These are phyloP conservation scores for Ophion ellenae DNA, from an alignment of 2,888 invertebrate genomes.

Conservation along the genomic window DNA sequence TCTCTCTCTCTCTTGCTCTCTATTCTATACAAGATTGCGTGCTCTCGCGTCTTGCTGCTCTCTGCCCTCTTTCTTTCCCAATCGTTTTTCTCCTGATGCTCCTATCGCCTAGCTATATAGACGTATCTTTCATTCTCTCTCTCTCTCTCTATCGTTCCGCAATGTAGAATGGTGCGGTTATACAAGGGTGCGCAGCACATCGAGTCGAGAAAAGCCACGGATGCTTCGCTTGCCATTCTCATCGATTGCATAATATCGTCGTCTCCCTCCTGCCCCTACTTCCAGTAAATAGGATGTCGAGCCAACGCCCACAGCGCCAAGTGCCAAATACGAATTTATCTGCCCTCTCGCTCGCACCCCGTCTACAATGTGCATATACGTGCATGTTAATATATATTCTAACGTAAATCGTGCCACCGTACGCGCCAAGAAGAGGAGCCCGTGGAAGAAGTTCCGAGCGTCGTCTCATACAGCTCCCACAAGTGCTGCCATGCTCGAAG, in stretches of 20 bases:
- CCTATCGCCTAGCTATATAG: slow-evolving; percentile 26
- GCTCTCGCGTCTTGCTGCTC: slow-evolving; percentile 32
- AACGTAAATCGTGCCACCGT: not conserved
- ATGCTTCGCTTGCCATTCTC: slow-evolving; percentile 61
- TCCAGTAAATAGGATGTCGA: slow-evolving; percentile 77
- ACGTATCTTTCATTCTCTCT: slow-evolving; percentile 3
- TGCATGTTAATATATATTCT: slow-evolving; percentile 28
- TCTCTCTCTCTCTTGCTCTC: slow-evolving; percentile 4
- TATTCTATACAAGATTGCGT: slow-evolving; percentile 31
- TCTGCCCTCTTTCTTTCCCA: slow-evolving; percentile 49
- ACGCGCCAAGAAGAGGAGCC: slow-evolving; percentile 32
- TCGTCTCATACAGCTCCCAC: not conserved
- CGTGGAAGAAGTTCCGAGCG: not conserved
- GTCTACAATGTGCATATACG: not conserved
- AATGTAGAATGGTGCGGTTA: slow-evolving; percentile 63
- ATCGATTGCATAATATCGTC: slow-evolving; percentile 78
- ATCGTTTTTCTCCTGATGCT: slow-evolving; percentile 54
- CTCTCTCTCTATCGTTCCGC: slow-evolving; percentile 42
- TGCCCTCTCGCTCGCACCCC: slow-evolving; percentile 49
- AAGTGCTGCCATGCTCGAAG: not conserved
- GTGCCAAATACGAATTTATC: slow-evolving; percentile 77
- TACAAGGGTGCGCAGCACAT: slow-evolving; percentile 55
- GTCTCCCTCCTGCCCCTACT: slow-evolving; percentile 68
- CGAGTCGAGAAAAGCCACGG: slow-evolving; percentile 56
- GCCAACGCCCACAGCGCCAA: slow-evolving; percentile 65